These are phyloP conservation scores for Enteromius treurensis DNA, from an alignment of 2,797 vertebrate species.

Conservation along the genomic window DNA sequence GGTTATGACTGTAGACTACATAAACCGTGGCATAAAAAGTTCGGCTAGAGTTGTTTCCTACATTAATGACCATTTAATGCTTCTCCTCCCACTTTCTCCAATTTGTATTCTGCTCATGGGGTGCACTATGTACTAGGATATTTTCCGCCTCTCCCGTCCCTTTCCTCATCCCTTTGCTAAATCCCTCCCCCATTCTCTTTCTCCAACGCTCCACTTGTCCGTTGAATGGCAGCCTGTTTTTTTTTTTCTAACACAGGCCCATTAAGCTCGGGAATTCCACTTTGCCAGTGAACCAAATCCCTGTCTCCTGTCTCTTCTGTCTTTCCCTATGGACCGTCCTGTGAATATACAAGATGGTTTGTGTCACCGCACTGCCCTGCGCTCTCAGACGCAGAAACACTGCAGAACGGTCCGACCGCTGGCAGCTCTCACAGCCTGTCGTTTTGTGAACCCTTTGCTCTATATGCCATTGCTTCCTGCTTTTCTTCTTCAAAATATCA, in stretches of 20 bases:
- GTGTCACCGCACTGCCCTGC: slow-evolving; percentile 43
- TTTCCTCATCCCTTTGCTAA: slow-evolving; percentile 35
- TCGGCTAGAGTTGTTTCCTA: slow-evolving; percentile 54
- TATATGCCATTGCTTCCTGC: slow-evolving; percentile 15
- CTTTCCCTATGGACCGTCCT: slow-evolving; percentile 54
- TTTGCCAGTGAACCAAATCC: slow-evolving; percentile 59
- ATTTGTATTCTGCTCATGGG: slow-evolving; percentile 58
- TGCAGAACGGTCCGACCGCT: neutral
- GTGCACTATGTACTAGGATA: slow-evolving; percentile 37
- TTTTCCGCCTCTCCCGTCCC: slow-evolving; percentile 26
- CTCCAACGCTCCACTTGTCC: slow-evolving; percentile 53
- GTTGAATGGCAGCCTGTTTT: slow-evolving; percentile 59
- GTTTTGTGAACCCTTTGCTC: slow-evolving; percentile 27
- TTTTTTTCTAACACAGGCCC: slow-evolving; percentile 48
- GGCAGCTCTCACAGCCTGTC: slow-evolving; percentile 21
- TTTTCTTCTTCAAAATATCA: slow-evolving; percentile 30
- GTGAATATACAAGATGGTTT: slow-evolving; percentile 53
- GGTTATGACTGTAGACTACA: slow-evolving; percentile 58
- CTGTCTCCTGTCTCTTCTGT: slow-evolving; percentile 54
- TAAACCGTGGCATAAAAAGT: slow-evolving; percentile 58
- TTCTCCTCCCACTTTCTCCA: slow-evolving; percentile 50
- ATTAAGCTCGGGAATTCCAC: slow-evolving; percentile 62
- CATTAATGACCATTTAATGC: slow-evolving; percentile 59
- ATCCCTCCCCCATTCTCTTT: slow-evolving; percentile 43
- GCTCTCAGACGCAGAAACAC: slow-evolving; percentile 21